Base-by-base conservation (phyloP, 2,113 vertebrate species). In the Callionymus lyra region DNA sequence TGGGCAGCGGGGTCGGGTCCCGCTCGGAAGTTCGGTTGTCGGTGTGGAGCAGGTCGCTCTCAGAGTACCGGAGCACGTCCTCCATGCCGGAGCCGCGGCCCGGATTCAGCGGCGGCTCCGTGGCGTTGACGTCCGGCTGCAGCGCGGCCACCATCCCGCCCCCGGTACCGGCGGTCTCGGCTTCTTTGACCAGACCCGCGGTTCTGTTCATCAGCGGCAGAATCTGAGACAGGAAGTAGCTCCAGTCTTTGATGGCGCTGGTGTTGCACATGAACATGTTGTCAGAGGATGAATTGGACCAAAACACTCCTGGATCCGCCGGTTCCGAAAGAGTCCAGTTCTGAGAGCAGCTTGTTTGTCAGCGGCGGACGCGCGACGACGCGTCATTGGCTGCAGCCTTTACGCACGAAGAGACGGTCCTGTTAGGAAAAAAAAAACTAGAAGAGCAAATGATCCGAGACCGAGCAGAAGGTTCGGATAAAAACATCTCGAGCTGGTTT, bases 221-320 rank as follows among this genome's bases (percentile, higher is more conserved):
- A 35, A 93, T 86, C 60, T 88, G 88, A 6, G 88, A 88, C 41
- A 93, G 82, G 50, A 93, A 89, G 17, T 83, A 81, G 67, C 87
- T 86, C 89, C 89, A 90, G 82, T 90, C 87, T 73, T 87, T 91
- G 53, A 90, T 86, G 53, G 85, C 86, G 60, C 85, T 91, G 49
- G 82, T 86, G 71, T 93, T 93, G 74, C 90, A 91, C 59, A 83
- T 74, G 68, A 88, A 80, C 90, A 35, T 35, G 21, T 27, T 8
- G 21, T 8, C 21, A 27, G 21, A 27, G 21, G 21, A 27, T 5
- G 21, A 27, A 27, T n/a, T n/a, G 8, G 21, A 27, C 21, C 8
- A 27, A 27, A 27, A 27, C 21, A 27, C 4, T 27, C 21, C 21
- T 27, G 21, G 21, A 27, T 27, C 21, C 8, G 21, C 21, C 8